phyloP scores from a whole-genome alignment of 2,797 vertebrate species.

The Onychomys arenicola region DNA sequence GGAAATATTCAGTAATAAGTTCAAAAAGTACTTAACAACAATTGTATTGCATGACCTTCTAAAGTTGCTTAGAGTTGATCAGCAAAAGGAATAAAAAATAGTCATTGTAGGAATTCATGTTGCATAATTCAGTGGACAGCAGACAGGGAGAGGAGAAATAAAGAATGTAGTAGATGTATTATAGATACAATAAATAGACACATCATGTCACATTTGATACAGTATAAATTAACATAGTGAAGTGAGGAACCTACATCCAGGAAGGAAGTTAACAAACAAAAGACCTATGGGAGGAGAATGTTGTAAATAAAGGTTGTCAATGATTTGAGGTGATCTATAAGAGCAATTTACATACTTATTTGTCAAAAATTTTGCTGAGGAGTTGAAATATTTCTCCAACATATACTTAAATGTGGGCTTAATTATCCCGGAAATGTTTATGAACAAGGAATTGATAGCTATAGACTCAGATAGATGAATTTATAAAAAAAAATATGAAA shows the following conservation, averaged over 20 bases:
- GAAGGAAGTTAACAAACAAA: neutral
- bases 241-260: neutral
- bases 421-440: neutral
- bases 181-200: neutral
- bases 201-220: neutral
- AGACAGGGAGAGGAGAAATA: neutral
- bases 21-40: neutral
- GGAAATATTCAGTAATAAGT: neutral
- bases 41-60: neutral
- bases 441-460: neutral
- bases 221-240: neutral
- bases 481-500: neutral
- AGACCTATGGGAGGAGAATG: neutral
- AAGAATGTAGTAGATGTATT: neutral
- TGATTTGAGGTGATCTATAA: neutral
- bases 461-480: neutral
- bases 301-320: neutral
- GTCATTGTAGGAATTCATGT: neutral
- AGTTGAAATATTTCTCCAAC: slow-evolving; percentile 28
- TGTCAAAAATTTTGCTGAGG: neutral
- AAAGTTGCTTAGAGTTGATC: neutral
- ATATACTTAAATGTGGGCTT: neutral
- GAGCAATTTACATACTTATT: neutral
- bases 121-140: neutral
- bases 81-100: neutral